These are phyloP conservation scores for Parapristionchus giblindavisi DNA, from an alignment of 2,888 invertebrate genomes.

Conservation along the genomic window DNA sequence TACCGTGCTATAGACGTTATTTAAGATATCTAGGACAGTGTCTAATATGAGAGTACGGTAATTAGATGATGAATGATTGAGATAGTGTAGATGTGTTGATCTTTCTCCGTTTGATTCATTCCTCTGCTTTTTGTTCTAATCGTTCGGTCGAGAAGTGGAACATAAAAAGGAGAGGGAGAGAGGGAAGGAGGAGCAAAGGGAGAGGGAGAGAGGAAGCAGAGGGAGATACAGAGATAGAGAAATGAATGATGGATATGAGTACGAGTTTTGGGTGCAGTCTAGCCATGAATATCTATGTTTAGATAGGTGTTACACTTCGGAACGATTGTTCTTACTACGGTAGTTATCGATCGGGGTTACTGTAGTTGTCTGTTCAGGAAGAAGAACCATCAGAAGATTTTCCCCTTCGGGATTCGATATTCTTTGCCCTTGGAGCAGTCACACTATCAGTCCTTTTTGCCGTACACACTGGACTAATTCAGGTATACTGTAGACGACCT, in stretches of 20 bases:
- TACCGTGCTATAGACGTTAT: no score
- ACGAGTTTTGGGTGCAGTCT: no score
- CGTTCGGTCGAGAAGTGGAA: no score
- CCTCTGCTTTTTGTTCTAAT: not conserved
- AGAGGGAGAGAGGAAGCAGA: no score
- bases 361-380: not conserved
- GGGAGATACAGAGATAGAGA: no score
- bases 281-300: no score
- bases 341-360: not conserved
- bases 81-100: conserved; percentile 1
- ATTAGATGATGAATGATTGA: not conserved
- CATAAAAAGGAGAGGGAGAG: no score
- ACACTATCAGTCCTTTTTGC: conserved; percentile 65
- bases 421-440: conserved; percentile 62
- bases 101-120: not conserved
- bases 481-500: conserved; percentile 40
- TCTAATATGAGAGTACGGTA: conserved; percentile 22
- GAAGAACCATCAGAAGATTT: conserved; percentile 38
- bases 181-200: no score
- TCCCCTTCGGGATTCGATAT: conserved; percentile 51
- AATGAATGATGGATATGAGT: no score
- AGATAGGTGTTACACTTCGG: no score
- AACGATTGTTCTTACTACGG: no score
- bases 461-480: conserved; percentile 65
- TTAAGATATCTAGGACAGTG: no score